These are phyloP conservation scores for Torymus aiolomorphi DNA, from an alignment of 2,888 invertebrate genomes.

Conservation along the genomic window DNA sequence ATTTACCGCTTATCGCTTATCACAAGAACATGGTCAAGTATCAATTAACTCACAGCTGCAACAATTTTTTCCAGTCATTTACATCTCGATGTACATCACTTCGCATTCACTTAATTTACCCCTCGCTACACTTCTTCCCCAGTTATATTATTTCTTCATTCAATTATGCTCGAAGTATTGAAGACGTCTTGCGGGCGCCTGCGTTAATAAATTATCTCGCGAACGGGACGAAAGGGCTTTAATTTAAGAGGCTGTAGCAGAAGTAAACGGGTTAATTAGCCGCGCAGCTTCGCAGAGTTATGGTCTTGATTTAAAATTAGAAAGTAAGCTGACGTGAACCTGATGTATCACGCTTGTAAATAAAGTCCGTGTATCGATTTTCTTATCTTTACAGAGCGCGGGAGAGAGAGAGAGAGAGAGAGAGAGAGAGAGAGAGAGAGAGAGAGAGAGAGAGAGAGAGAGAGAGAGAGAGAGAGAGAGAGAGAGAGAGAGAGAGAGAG, in stretches of 20 bases:
- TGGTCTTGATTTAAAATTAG: slow-evolving; percentile 28
- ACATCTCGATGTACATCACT: no score
- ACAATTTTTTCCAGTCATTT: no score
- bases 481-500: no score
- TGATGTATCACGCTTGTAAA: slow-evolving; percentile 20
- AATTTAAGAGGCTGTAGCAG: slow-evolving; percentile 2
- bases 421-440: no score
- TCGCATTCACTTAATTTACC: neutral
- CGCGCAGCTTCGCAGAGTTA: neutral
- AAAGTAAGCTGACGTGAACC: slow-evolving; percentile 28
- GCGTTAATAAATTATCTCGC: slow-evolving; percentile 14
- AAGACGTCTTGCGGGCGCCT: slow-evolving; percentile 4
- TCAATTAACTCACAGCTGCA: no score
- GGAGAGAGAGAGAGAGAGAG: neutral
- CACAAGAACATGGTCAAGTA: no score
- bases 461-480: no score
- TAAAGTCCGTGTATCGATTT: slow-evolving; percentile 17
- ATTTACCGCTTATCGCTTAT: no score
- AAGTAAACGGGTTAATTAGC: slow-evolving; percentile 29
- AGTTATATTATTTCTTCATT: slow-evolving; percentile 9
- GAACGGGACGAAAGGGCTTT: slow-evolving; percentile 7
- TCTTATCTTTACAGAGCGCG: slow-evolving; percentile 3
- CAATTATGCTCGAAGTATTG: neutral
- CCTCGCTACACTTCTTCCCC: neutral
- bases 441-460: no score